phyloP scores from a whole-genome alignment of 1,140 invertebrate species.

The Diuraphis noxia region DNA sequence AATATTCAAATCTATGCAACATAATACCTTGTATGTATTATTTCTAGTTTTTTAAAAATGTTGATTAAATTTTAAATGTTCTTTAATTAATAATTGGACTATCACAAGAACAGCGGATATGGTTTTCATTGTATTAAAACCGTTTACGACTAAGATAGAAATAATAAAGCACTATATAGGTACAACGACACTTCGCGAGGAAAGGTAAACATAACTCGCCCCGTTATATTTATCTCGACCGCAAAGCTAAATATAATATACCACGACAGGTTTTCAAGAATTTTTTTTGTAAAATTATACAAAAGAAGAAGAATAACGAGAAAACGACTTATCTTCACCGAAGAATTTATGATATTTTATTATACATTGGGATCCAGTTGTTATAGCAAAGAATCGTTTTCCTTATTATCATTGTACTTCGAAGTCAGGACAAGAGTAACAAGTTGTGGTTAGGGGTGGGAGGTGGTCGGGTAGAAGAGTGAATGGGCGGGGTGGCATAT shows the following conservation, averaged over 20 bases:
- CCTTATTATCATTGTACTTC: neutral
- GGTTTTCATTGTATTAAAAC: neutral
- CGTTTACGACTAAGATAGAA: neutral
- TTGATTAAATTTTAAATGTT: no score
- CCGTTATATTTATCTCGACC: neutral
- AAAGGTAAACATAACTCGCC: slow-evolving; percentile 13
- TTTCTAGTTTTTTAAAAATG: neutral
- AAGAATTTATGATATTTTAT: neutral
- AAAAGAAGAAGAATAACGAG: neutral
- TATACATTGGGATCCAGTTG: neutral
- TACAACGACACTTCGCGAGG: neutral
- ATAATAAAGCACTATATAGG: neutral
- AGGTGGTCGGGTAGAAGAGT: no score
- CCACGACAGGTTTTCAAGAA: neutral
- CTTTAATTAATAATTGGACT: no score
- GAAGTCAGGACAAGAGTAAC: neutral
- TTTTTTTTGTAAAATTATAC: neutral
- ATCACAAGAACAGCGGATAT: neutral
- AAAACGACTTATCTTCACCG: neutral
- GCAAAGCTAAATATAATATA: neutral
- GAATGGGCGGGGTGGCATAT: neutral
- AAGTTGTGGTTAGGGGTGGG: neutral
- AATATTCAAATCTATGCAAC: no score
- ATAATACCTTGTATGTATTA: neutral
- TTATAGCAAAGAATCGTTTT: neutral